These are phyloP conservation scores for Bettongia penicillata DNA, from an alignment of 2,113 vertebrate species.

Conservation along the genomic window DNA sequence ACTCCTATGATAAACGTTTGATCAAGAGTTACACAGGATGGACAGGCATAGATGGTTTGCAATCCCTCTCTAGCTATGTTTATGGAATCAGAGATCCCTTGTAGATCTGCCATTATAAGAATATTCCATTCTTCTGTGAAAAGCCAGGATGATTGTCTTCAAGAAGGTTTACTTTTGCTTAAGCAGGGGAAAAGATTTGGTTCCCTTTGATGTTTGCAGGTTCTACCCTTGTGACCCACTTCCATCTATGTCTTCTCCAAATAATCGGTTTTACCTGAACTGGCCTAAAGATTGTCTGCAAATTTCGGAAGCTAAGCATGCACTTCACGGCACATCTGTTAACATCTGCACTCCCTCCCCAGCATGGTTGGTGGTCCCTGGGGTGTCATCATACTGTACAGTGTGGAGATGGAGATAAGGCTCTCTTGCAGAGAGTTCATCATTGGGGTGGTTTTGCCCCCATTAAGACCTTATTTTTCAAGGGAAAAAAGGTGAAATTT, in stretches of 20 bases:
- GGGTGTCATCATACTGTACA: background rate
- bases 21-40: background rate
- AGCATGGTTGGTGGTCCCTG: background rate
- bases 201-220: background rate
- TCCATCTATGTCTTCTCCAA: background rate
- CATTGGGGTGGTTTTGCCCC: background rate
- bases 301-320: background rate
- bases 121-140: conserved; percentile 24
- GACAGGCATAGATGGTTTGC: background rate
- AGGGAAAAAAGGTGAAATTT: conserved; percentile 25
- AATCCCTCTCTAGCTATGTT: background rate
- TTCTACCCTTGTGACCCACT: background rate
- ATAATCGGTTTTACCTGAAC: background rate
- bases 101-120: background rate
- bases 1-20: background rate
- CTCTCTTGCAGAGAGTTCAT: conserved; percentile 9
- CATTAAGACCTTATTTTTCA: conserved; percentile 13
- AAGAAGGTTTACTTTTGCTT: conserved; percentile 55
- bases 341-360: accelerated
- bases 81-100: background rate
- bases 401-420: background rate
- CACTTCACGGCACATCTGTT: background rate
- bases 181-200: background rate
- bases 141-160: background rate
- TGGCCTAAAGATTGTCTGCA: background rate